These are phyloP conservation scores for Morone saxatilis DNA, from an alignment of 2,113 vertebrate species.

Conservation along the genomic window DNA sequence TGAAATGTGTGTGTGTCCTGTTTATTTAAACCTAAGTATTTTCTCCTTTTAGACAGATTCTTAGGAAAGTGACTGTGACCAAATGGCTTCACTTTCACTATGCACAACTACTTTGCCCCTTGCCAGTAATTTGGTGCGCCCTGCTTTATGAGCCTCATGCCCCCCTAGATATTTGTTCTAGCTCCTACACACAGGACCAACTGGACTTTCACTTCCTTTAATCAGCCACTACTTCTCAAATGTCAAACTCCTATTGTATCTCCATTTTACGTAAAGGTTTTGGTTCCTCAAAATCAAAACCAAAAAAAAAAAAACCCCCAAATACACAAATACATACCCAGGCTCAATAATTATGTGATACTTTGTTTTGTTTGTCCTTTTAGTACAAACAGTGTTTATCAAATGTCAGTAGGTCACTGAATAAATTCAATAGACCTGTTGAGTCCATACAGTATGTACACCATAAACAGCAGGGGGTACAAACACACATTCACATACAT, in stretches of 20 bases:
- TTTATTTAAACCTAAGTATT: too few relatives aligned
- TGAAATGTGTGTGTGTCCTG: too few relatives aligned
- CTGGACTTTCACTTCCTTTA: slow-evolving; percentile 34
- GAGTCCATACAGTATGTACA: neutral
- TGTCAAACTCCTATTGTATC: neutral
- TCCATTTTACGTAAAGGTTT: neutral
- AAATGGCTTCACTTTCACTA: too few relatives aligned
- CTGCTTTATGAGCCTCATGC: too few relatives aligned
- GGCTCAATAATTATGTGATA: neutral
- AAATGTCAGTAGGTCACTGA: neutral
- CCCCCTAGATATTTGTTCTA: too few relatives aligned
- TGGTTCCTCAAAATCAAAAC: neutral
- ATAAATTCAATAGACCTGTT: neutral
- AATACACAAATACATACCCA: neutral
- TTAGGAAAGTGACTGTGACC: too few relatives aligned
- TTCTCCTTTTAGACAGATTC: too few relatives aligned
- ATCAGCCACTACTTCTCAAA: neutral
- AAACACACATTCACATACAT: too few relatives aligned
- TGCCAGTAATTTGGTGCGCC: too few relatives aligned
- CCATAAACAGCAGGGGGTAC: too few relatives aligned
- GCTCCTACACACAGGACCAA: too few relatives aligned
- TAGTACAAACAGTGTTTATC: neutral
- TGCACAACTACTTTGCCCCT: too few relatives aligned
- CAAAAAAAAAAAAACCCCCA: neutral
- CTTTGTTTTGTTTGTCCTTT: neutral